Evolutionary conservation across 1,140 invertebrate species (phyloP).

Genomic region (Zaprionus nigranus): DNA sequence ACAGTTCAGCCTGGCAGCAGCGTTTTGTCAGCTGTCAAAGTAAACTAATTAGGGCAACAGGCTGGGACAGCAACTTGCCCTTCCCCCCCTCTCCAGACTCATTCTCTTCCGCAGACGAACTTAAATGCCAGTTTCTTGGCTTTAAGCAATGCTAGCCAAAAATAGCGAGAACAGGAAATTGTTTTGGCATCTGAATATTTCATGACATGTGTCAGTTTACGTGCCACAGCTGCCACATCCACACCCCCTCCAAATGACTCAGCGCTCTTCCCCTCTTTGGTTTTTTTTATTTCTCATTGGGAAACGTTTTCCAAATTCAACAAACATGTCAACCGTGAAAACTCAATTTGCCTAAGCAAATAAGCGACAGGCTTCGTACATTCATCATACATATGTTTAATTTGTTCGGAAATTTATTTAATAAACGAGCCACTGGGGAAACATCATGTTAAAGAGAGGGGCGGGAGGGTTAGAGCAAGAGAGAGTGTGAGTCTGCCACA

Average conservation of each 20-base stretch:
- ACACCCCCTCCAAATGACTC: not conserved
- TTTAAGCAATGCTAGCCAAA: slow-evolving; percentile 10
- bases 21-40: slow-evolving; percentile 33
- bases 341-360: slow-evolving; percentile 56
- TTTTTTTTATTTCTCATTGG: not conserved
- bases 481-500: not conserved
- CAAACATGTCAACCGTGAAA: slow-evolving; percentile 47
- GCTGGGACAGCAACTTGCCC: slow-evolving; percentile 2
- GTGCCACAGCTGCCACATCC: slow-evolving; percentile 18
- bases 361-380: slow-evolving; percentile 30
- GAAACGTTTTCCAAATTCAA: slow-evolving; percentile 42
- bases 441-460: not conserved
- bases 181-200: slow-evolving; percentile 48
- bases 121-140: slow-evolving; percentile 8
- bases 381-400: slow-evolving; percentile 30
- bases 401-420: slow-evolving; percentile 45
- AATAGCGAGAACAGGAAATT: slow-evolving; percentile 25
- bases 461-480: not conserved
- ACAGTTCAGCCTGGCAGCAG: not conserved
- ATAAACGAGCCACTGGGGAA: slow-evolving; percentile 23
- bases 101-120: not conserved
- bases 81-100: not conserved
- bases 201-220: slow-evolving; percentile 46
- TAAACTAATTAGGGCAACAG: slow-evolving; percentile 44
- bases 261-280: not conserved